Evolutionary conservation across 2,113 vertebrate genomes (phyloP).

Genomic region (Silurus asotus): DNA sequence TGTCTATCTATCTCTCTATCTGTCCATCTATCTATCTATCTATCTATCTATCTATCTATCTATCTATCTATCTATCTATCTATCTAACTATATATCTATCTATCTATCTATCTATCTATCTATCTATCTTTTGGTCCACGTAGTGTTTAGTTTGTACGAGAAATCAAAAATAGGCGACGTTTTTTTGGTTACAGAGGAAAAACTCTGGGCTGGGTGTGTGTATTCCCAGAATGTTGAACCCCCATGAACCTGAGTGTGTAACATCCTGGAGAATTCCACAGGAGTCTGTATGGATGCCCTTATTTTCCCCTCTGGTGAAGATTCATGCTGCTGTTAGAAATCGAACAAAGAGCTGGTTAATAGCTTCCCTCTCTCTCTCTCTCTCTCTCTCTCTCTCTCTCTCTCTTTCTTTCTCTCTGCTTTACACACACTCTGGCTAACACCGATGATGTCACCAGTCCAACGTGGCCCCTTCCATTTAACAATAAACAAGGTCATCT

Average conservation of each 20-base stretch:
- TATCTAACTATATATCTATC: too few species aligned
- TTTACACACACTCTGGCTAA: constrained; percentile 53
- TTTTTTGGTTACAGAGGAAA: too few species aligned
- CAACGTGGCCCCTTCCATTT: constrained; percentile 54
- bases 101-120: too few species aligned
- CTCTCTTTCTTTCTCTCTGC: constrained; percentile 23
- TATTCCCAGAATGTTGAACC: not conserved
- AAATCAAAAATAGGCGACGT: too few species aligned
- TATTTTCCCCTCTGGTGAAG: constrained; percentile 30
- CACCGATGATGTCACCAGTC: constrained; percentile 68
- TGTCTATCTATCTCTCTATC: too few species aligned
- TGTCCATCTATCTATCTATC: too few species aligned
- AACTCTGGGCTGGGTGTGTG: too few species aligned
- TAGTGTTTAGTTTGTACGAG: too few species aligned
- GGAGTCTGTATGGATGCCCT: not conserved
- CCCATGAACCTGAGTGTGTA: not conserved
- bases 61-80: too few species aligned
- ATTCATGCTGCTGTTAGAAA: constrained; percentile 57
- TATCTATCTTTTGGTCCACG: too few species aligned
- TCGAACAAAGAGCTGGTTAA: constrained; percentile 64
- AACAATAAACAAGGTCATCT: constrained; percentile 59
- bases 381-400: constrained; percentile 35
- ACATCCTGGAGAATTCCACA: not conserved
- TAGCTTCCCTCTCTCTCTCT: constrained; percentile 47
- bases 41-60: too few species aligned